These are phyloP conservation scores for Zeuzera pyrina DNA, from an alignment of 2,888 invertebrate species.

Conservation along the genomic window DNA sequence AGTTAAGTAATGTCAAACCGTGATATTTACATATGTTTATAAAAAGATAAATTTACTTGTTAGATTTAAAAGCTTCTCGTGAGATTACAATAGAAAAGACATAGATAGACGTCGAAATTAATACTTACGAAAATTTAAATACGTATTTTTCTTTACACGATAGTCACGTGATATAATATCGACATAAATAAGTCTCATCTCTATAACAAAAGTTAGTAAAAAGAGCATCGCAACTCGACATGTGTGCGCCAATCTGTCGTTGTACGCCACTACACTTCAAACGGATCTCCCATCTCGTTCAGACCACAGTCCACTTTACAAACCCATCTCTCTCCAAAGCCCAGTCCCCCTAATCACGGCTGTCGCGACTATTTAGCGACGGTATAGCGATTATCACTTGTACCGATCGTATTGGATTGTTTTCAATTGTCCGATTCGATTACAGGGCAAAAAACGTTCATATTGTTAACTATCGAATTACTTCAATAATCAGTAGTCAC, in stretches of 20 bases:
- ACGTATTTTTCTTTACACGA: background rate
- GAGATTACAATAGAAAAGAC: too few relatives aligned
- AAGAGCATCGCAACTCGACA: conserved; percentile 69
- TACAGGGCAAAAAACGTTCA: conserved; percentile 8
- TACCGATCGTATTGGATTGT: conserved; percentile 57
- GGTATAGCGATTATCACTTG: conserved; percentile 48
- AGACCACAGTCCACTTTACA: conserved; percentile 10
- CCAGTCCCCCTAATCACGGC: conserved; percentile 27
- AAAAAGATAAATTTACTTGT: too few relatives aligned
- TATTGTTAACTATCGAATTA: too few relatives aligned
- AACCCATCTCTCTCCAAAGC: conserved; percentile 29
- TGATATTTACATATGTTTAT: too few relatives aligned
- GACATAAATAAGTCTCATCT: conserved; percentile 15
- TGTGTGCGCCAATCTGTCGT: conserved; percentile 72
- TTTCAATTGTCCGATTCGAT: conserved; percentile 49
- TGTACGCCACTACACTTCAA: conserved; percentile 47
- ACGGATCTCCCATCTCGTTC: conserved; percentile 30
- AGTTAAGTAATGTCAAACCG: too few relatives aligned
- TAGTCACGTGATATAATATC: background rate
- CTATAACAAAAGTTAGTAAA: conserved; percentile 45
- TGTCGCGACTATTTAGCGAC: conserved; percentile 61
- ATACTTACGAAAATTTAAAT: too few relatives aligned
- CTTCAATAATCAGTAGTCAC: too few relatives aligned
- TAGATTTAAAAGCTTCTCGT: too few relatives aligned
- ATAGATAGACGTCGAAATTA: too few relatives aligned